Percentiles rank a stretch among this genome's conserved stretches.
Evolutionary conservation across 2,113 vertebrate genomes (phyloP).

Genomic region (Leuciscus idus): DNA sequence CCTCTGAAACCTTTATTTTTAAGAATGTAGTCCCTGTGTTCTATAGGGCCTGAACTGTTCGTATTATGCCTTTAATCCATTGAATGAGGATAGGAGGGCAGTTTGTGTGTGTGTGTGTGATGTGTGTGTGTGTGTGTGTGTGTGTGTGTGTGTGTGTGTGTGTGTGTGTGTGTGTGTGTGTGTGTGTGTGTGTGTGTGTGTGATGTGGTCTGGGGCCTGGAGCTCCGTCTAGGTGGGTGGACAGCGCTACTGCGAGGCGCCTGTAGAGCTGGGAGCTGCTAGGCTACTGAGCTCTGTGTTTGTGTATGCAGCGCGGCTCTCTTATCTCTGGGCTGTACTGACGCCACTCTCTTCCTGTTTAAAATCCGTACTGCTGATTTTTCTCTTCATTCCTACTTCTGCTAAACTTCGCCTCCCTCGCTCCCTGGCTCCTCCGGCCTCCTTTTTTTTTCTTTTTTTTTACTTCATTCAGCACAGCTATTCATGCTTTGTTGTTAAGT

Average conservation of each 20-base stretch:
- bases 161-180: slow-evolving; percentile 1
- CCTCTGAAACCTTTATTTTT: background rate
- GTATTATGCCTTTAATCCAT: slow-evolving; percentile 3
- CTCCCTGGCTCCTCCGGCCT: slow-evolving; percentile 53
- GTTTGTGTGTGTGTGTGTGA: background rate
- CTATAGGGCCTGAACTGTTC: background rate
- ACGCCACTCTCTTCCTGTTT: slow-evolving; percentile 98
- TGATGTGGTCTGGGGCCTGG: slow-evolving; percentile 64
- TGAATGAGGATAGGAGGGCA: background rate
- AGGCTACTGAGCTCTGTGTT: slow-evolving; percentile 81
- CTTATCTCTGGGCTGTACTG: slow-evolving; percentile 90
- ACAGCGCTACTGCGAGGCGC: slow-evolving; percentile 71
- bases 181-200: slow-evolving; percentile 2
- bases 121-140: too few species aligned
- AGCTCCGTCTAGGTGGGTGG: slow-evolving; percentile 61
- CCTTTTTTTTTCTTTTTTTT: slow-evolving; percentile 14
- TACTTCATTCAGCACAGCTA: slow-evolving; percentile 57
- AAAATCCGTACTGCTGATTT: slow-evolving; percentile 91
- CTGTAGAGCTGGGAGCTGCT: slow-evolving; percentile 73
- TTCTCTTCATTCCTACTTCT: slow-evolving; percentile 80
- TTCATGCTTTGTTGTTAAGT: slow-evolving; percentile 21
- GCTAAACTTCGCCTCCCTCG: slow-evolving; percentile 68
- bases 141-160: background rate
- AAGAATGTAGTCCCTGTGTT: background rate
- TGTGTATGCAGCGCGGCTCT: slow-evolving; percentile 83